Evolutionary conservation across 2,888 invertebrate species (phyloP), one percentile per base, ranked within the genome.

Genomic region (Zygogramma bicolorata): DNA sequence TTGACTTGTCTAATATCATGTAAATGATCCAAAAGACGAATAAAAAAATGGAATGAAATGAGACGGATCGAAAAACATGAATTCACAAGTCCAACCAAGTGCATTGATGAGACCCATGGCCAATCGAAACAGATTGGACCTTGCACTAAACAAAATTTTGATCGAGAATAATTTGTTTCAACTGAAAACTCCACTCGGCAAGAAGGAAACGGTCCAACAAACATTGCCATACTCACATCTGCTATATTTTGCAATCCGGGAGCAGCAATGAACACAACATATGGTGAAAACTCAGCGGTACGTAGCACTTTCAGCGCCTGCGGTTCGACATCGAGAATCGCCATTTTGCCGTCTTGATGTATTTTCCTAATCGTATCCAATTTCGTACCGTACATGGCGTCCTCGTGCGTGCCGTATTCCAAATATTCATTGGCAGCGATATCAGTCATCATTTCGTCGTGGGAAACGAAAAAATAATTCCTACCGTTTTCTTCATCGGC

Each of bases 361-460:
- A 99, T 99, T 87, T 97, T 95, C 38, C 98, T 91, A 84, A 99
- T 99, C 25, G 99, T 99, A 85, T 99, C 99, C 83, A 99, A 89
- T 88, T 99, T 99, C 34, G 99, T 99, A 76, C 99, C 99, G 87
- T 99, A 99, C 99, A 99, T 99, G 74, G 98, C 98, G 82, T 98
- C 98, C 85, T 98, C 98, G 87, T 98, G 98, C n/a, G 98, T 98
- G 92, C 98, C 99, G 86, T 99, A 99, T 91, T 99, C 99, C 85
- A 99, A 91, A 88, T 98, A 99, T 89, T 98, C 98, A 88, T 98
- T 98, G 74, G 97, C 97, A 62, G 97, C 97, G 83, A 99, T 99
- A 86, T 99, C 99, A n/a, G 96, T 93, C 98, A 99, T 97, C 99
- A 99, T 99, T 89, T 98, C 97, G 84, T 99, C 98, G 86, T 98